Percentiles rank a stretch among this genome's conserved stretches.
Evolutionary conservation across 2,888 invertebrate species (phyloP).

Genomic region (Gastrophysa polygoni): DNA sequence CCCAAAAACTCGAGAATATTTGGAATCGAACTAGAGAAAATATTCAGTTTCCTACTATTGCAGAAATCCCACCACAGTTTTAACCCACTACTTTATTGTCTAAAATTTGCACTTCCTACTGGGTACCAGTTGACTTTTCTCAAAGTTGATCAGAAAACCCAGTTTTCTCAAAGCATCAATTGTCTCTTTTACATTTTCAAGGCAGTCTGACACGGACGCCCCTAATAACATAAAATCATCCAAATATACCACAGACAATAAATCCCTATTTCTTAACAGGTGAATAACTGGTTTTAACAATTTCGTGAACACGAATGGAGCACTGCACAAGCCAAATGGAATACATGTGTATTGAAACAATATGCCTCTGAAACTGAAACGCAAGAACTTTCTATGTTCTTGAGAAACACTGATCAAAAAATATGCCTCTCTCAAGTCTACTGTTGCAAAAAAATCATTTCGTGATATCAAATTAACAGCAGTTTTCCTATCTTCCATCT

Average conservation of each 20-base stretch:
- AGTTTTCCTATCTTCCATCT: slow-evolving; percentile 23
- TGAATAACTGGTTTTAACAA: slow-evolving; percentile 30
- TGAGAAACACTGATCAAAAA: slow-evolving; percentile 18
- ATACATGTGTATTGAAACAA: slow-evolving; percentile 30
- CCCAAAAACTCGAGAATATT: not conserved
- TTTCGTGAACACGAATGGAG: slow-evolving; percentile 33
- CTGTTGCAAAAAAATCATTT: slow-evolving; percentile 13
- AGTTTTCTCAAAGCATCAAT: slow-evolving; percentile 11
- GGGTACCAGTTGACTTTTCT: slow-evolving; percentile 23
- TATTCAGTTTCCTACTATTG: not conserved
- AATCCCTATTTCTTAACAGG: slow-evolving; percentile 10
- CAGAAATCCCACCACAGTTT: not conserved
- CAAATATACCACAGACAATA: slow-evolving; percentile 29
- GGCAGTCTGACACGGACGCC: slow-evolving; percentile 10
- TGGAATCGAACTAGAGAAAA: not conserved
- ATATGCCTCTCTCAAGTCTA: slow-evolving; percentile 30
- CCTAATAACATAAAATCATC: slow-evolving; percentile 30
- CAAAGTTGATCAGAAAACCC: slow-evolving; percentile 30
- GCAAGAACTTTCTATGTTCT: slow-evolving; percentile 22
- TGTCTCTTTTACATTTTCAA: slow-evolving; percentile 18
- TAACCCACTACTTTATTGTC: not conserved
- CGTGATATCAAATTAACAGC: slow-evolving; percentile 10
- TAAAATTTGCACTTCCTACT: slow-evolving; percentile 11
- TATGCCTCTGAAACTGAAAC: slow-evolving; percentile 15
- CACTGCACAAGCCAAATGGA: slow-evolving; percentile 27